phyloP scores from a whole-genome alignment of 2,888 invertebrate genomes.

The Leucoma salicis region DNA sequence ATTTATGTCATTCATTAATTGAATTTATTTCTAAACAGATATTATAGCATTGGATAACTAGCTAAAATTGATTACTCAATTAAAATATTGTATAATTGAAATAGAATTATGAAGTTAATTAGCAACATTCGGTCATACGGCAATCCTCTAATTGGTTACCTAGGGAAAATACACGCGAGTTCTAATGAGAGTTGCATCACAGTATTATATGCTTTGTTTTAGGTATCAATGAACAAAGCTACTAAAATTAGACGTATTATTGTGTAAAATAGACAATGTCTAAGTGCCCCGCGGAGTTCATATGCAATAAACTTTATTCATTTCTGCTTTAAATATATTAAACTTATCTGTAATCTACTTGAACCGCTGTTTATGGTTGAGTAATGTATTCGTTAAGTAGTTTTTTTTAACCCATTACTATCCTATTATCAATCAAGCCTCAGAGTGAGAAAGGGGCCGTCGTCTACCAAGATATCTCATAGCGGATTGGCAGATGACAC shows the following conservation, averaged over 20 bases:
- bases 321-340: too few species aligned
- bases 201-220: background rate
- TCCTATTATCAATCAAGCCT: too few species aligned
- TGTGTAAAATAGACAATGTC: too few species aligned
- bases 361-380: too few species aligned
- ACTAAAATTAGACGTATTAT: background rate
- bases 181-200: background rate
- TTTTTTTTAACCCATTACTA: too few species aligned
- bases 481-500: too few species aligned
- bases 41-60: background rate
- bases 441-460: too few species aligned
- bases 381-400: too few species aligned
- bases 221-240: background rate
- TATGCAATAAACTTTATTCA: too few species aligned
- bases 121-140: background rate
- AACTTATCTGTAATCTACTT: too few species aligned
- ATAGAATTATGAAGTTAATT: background rate
- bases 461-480: too few species aligned
- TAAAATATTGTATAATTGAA: background rate
- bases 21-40: background rate
- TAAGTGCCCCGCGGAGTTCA: too few species aligned
- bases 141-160: background rate
- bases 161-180: background rate
- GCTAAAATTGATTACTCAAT: background rate
- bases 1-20: background rate